Evolutionary conservation across 2,797 vertebrate genomes (phyloP).

Genomic region (Acridotheres tristis): DNA sequence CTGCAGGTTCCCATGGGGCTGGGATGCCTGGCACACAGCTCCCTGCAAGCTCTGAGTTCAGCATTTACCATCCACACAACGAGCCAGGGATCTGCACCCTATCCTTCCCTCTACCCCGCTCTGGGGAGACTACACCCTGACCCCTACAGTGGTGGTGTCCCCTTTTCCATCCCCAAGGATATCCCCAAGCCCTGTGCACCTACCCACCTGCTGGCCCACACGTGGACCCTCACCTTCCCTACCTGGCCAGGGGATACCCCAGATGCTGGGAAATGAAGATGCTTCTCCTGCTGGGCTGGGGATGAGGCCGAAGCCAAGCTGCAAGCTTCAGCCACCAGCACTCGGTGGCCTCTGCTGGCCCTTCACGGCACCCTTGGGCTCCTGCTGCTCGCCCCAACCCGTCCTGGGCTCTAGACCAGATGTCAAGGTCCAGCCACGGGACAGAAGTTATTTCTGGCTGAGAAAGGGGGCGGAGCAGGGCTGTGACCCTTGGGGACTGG

Average conservation of each 20-base stretch:
- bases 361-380: background rate
- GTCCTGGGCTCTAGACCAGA: constrained; percentile 44
- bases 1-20: background rate
- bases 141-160: background rate
- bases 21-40: background rate
- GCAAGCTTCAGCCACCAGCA: background rate
- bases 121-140: background rate
- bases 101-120: accelerated
- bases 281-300: background rate
- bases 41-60: background rate
- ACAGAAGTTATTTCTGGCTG: constrained; percentile 77
- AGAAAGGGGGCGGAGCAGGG: constrained; percentile 67
- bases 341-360: background rate
- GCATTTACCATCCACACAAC: accelerated
- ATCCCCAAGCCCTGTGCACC: background rate
- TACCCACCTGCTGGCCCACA: background rate
- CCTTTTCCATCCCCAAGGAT: background rate
- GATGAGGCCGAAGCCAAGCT: background rate
- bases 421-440: constrained; percentile 44
- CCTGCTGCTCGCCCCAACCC: background rate
- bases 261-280: background rate
- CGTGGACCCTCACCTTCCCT: background rate
- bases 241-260: background rate
- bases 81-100: background rate
- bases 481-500: background rate